Percentiles rank a stretch among this genome's conserved stretches.
Conservation (phyloP, 2,797 vertebrate genomes). For the Scarus forsteni region DNA sequence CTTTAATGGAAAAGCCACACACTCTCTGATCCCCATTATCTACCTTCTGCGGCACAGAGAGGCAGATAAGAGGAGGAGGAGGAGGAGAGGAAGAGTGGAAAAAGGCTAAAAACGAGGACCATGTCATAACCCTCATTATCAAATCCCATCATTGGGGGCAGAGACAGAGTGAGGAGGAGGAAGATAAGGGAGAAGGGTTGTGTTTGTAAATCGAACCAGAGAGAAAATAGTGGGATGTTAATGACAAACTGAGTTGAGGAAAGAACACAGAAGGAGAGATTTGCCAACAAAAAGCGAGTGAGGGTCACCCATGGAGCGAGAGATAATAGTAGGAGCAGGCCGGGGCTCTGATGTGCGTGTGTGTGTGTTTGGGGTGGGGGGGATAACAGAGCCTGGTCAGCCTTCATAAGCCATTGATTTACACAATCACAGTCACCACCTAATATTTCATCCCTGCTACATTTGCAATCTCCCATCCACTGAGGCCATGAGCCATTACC, state of each 20-base stretch:
- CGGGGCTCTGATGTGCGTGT: slow-evolving; percentile 51
- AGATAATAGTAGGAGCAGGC: slow-evolving; percentile 59
- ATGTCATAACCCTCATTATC: slow-evolving; percentile 71
- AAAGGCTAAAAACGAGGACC: slow-evolving; percentile 64
- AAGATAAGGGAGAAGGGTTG: slow-evolving; percentile 1
- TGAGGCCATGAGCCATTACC: slow-evolving; percentile 79
- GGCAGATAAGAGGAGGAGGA: slow-evolving; percentile 64
- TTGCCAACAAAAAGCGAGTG: slow-evolving; percentile 61
- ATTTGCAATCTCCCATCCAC: slow-evolving; percentile 75
- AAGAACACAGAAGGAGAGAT: slow-evolving; percentile 53
- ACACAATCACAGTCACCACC: slow-evolving; percentile 74
- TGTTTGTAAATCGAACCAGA: slow-evolving; percentile 43
- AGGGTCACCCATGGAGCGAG: slow-evolving; percentile 44
- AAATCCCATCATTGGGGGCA: slow-evolving; percentile 53
- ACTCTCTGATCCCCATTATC: slow-evolving; percentile 77
- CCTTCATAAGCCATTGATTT: slow-evolving; percentile 82
- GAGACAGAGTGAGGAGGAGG: slow-evolving; percentile 20
- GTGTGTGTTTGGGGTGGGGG: slow-evolving; percentile 22
- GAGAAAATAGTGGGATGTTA: slow-evolving; percentile 53
- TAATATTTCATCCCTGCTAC: slow-evolving; percentile 80
- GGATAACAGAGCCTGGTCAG: slow-evolving; percentile 65
- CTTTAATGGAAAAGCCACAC: slow-evolving; percentile 76
- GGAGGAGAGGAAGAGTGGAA: slow-evolving; percentile 52
- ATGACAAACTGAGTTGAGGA: slow-evolving; percentile 50
- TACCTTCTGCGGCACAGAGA: slow-evolving; percentile 67